A percentile compares a stretch with the other conserved stretches of the same genome.
These are phyloP conservation scores for Pyrgilauda ruficollis DNA, from an alignment of 2,113 vertebrate genomes.

Conservation along the genomic window DNA sequence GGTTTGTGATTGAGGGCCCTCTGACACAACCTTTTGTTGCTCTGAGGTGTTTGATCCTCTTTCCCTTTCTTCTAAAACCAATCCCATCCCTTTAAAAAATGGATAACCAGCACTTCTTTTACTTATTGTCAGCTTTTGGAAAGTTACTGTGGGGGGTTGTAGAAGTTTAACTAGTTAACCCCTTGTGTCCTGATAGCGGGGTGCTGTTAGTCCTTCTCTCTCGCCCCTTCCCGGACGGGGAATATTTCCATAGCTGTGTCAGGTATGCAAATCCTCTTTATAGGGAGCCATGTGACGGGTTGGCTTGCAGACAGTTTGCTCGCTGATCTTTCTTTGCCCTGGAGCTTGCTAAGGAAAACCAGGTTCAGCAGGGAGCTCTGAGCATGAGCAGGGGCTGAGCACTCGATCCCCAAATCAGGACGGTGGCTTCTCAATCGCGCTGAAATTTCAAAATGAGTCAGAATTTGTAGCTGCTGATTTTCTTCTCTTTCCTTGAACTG, in stretches of 20 bases:
- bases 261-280: conserved; percentile 69
- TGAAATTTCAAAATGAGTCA: conserved; percentile 45
- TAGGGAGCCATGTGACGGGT: conserved; percentile 55
- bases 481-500: conserved; percentile 46
- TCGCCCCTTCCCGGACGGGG: neutral
- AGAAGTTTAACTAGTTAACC: conserved; percentile 85
- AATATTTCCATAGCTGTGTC: conserved; percentile 55
- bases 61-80: conserved; percentile 87
- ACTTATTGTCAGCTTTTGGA: conserved; percentile 82
- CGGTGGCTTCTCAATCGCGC: neutral
- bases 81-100: conserved; percentile 86
- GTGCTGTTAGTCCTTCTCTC: neutral
- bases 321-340: neutral
- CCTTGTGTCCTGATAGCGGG: conserved; percentile 55
- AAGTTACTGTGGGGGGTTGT: conserved; percentile 77
- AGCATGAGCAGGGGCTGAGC: neutral
- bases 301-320: conserved; percentile 34
- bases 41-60: conserved; percentile 97
- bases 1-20: conserved; percentile 94
- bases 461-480: conserved; percentile 33
- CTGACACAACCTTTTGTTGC: conserved; percentile 97
- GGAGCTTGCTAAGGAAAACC: neutral
- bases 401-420: neutral
- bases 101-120: conserved; percentile 85
- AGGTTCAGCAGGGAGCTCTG: neutral